These are phyloP conservation scores for Notolepis coatsorum DNA, from an alignment of 2,797 vertebrate genomes.

Conservation along the genomic window DNA sequence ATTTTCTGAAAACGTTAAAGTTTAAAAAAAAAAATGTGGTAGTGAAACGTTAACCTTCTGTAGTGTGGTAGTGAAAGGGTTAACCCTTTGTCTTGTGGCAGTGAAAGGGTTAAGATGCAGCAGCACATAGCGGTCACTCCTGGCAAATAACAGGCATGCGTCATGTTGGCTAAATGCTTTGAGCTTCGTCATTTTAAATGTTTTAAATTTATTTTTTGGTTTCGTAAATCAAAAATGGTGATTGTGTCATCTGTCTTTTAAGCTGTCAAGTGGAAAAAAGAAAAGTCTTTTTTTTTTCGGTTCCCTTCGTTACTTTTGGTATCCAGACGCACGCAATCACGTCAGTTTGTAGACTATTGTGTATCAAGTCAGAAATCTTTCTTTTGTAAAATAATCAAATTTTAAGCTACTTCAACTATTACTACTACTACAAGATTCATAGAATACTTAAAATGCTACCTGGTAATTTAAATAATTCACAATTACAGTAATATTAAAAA, in stretches of 20 bases:
- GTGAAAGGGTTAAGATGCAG: too few species aligned
- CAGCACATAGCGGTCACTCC: too few species aligned
- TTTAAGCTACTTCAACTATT: conserved; percentile 50
- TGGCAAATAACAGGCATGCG: too few species aligned
- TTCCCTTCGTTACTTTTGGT: conserved; percentile 35
- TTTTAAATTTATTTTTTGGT: conserved; percentile 24
- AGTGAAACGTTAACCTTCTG: too few species aligned
- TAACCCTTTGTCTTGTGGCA: too few species aligned
- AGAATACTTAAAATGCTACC: conserved; percentile 47
- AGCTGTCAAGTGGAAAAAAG: conserved; percentile 43
- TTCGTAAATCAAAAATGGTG: conserved; percentile 26
- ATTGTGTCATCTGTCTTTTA: conserved; percentile 46
- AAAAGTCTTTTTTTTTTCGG: conserved; percentile 26
- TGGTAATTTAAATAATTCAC: conserved; percentile 44
- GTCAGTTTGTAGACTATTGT: conserved; percentile 42
- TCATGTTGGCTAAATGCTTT: too few species aligned
- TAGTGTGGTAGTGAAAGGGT: too few species aligned
- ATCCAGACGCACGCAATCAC: conserved; percentile 26
- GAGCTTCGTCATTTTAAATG: too few species aligned
- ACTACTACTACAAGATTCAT: conserved; percentile 58
- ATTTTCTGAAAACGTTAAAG: too few species aligned
- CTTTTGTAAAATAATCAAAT: conserved; percentile 43
- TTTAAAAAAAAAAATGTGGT: too few species aligned
- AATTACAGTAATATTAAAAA: conserved; percentile 37
- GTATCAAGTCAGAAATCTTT: conserved; percentile 41